Evolutionary conservation across 2,888 invertebrate species (phyloP).

Genomic region (Drosophila robusta): DNA sequence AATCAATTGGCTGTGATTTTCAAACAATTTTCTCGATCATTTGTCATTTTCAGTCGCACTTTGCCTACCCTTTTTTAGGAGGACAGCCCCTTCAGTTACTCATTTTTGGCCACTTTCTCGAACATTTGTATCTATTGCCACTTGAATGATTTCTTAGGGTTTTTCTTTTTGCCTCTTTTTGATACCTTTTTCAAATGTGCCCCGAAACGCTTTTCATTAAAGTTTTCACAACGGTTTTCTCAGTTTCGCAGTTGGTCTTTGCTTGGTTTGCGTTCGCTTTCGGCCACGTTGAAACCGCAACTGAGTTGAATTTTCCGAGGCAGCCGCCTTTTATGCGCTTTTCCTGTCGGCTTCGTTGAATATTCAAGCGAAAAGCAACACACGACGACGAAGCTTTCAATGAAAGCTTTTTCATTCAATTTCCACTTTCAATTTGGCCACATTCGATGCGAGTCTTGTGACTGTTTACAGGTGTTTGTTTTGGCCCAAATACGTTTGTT

Average conservation of each 20-base stretch:
- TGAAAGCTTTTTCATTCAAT: constrained; percentile 53
- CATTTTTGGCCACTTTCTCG: constrained; percentile 25
- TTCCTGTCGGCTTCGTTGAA: constrained; percentile 62
- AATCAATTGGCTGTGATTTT: constrained; percentile 6
- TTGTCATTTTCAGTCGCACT: constrained; percentile 18
- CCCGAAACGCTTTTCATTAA: constrained; percentile 33
- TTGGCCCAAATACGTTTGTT: constrained; percentile 36
- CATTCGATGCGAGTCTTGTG: constrained; percentile 22
- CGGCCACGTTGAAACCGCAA: constrained; percentile 70
- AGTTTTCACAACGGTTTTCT: constrained; percentile 27
- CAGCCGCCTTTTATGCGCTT: constrained; percentile 66
- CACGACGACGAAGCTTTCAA: constrained; percentile 37
- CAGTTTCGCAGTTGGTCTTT: constrained; percentile 13
- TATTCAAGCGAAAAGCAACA: constrained; percentile 57
- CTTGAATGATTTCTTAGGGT: constrained; percentile 10
- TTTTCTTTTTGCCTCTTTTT: constrained; percentile 5
- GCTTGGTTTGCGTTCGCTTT: constrained; percentile 40
- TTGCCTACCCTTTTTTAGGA: constrained; percentile 1
- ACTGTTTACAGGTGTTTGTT: constrained; percentile 77
- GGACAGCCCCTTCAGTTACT: constrained; percentile 7
- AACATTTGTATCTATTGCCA: constrained; percentile 52
- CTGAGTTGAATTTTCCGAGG: constrained; percentile 67
- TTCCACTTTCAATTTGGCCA: constrained; percentile 21
- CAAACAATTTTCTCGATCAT: constrained; percentile 25
- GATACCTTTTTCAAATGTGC: constrained; percentile 25